Base-by-base conservation (phyloP, 2,797 vertebrate genomes). In the Phoeniculus purpureus region DNA sequence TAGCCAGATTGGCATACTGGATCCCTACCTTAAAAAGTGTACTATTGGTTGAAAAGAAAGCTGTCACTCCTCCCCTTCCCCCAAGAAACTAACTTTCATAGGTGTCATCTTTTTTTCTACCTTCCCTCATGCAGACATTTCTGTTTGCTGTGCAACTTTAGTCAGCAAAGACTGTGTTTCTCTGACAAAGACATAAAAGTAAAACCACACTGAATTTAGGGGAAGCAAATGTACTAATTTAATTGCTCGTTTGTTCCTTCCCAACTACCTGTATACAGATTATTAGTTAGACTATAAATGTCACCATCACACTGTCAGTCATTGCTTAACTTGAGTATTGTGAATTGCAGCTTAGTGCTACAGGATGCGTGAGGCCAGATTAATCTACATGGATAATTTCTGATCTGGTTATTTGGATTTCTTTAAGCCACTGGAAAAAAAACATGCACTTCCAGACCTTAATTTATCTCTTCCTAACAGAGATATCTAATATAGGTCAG, bases 1-100 rank as follows among this genome's bases (percentile, higher is more conserved):
- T 23, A 84, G 32, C 4, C 9, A 62, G 61, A 43, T 37, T 40
- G 45, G 75, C 32, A 17, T 11, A 31, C 9, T 40, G 11, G 10
- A 40, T 85, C 81, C 20, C 27, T 82, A 61, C 27, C 61, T 96
- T 94, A 93, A 85, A 85, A 83, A 95, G 94, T 60, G 50, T 79
- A 55, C 29, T 68, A 55, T 48, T 81, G 37, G 48, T 84, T 31
- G 85, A 91, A 96, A 90, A 71, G 12, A 34, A 89, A 73, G 27
- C 22, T 37, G 54, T 37, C 7, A 34, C 52, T 68, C 27, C 25
- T 62, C 15, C 13, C 10, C 14, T 52, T 59, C 2, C 2, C 6
- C 19, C 15, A 2, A 20, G 15, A 59, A 90, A 37, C 9, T 37
- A 31, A 34, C 18, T 51, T 72, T 59, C 26, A 62, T 66, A 83